phyloP scores from a whole-genome alignment of 2,888 invertebrate genomes.

The Philaethria dido region DNA sequence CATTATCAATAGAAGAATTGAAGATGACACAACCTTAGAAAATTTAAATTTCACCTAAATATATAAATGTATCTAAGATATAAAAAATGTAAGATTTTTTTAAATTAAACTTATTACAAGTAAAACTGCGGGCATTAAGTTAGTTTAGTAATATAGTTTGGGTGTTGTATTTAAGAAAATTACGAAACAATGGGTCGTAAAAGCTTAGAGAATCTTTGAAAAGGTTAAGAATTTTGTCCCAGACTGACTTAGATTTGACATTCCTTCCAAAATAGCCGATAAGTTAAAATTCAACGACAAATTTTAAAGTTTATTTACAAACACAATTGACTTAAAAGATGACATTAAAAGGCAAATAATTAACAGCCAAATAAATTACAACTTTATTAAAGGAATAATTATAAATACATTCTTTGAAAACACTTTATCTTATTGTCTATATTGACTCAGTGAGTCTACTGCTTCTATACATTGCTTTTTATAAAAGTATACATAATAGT shows the following conservation, averaged over 20 bases:
- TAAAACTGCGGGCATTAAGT: not conserved
- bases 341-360: not conserved
- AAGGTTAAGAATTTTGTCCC: slow-evolving; percentile 16
- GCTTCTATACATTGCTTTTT: no score
- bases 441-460: no score
- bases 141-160: not conserved
- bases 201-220: slow-evolving; percentile 1
- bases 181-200: slow-evolving; percentile 7
- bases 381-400: no score
- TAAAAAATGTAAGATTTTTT: not conserved
- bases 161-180: not conserved
- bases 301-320: not conserved
- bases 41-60: no score
- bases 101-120: not conserved
- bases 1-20: no score
- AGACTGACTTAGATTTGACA: slow-evolving; percentile 1
- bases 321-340: not conserved
- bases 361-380: no score
- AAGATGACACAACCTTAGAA: no score
- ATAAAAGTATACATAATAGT: no score
- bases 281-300: not conserved
- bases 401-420: no score
- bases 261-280: not conserved
- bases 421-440: no score
- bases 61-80: no score